Conservation (phyloP, 2,888 invertebrate genomes). For the Ochropacha duplaris region DNA sequence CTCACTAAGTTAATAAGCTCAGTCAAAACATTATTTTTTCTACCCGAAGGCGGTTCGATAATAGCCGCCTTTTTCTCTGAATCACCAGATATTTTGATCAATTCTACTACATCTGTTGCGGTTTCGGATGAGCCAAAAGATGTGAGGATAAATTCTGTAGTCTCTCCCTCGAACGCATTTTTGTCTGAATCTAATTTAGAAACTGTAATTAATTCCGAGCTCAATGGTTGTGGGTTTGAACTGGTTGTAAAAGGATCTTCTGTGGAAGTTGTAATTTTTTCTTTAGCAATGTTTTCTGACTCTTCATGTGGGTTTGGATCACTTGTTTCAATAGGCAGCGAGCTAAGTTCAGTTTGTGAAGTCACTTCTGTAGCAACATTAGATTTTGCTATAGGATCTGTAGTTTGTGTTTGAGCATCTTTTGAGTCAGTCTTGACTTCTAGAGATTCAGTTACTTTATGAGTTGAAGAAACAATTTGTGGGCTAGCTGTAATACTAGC, state of each 20-base stretch:
- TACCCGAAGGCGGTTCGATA: conserved; percentile 50
- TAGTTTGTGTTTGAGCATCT: conserved; percentile 44
- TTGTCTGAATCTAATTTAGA: conserved; percentile 40
- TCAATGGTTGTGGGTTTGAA: conserved; percentile 39
- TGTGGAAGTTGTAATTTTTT: conserved; percentile 47
- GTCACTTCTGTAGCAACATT: conserved; percentile 65
- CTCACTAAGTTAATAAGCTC: conserved; percentile 73
- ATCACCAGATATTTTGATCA: conserved; percentile 62
- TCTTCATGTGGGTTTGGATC: conserved; percentile 70
- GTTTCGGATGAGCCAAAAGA: conserved; percentile 66
- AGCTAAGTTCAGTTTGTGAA: conserved; percentile 69
- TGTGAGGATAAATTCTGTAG: conserved; percentile 65
- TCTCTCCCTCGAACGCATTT: conserved; percentile 58
- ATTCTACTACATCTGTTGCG: conserved; percentile 63
- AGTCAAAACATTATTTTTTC: conserved; percentile 57
- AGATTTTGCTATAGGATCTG: conserved; percentile 52
- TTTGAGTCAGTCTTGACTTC: conserved; percentile 29
- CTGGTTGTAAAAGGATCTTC: conserved; percentile 36
- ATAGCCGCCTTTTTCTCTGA: conserved; percentile 56
- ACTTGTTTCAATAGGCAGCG: conserved; percentile 72
- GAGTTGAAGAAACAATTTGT: conserved; percentile 27
- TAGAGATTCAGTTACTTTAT: conserved; percentile 20
- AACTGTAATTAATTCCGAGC: conserved; percentile 51
- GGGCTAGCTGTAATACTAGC: conserved; percentile 15
- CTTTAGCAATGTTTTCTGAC: conserved; percentile 52